Evolutionary conservation across 2,888 invertebrate genomes (phyloP).

Genomic region (Drosophila paranaensis): DNA sequence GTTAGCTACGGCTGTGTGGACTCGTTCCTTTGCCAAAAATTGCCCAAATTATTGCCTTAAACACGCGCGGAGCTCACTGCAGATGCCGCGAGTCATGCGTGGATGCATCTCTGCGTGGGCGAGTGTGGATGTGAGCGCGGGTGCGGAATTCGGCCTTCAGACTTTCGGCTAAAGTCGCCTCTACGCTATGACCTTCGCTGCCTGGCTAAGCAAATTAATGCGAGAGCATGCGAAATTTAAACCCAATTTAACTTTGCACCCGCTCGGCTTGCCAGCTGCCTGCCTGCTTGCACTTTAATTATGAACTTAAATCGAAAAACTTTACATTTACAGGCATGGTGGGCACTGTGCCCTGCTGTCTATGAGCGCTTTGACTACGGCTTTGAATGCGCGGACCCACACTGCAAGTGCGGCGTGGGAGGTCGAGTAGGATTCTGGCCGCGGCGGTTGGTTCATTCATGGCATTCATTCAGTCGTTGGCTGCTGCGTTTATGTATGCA

Average conservation of each 20-base stretch:
- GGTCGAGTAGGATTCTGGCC: neutral
- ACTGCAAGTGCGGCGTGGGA: neutral
- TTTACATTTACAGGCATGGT: constrained; percentile 54
- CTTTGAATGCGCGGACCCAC: constrained; percentile 12
- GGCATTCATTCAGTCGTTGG: constrained; percentile 40
- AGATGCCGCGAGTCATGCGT: constrained; percentile 1
- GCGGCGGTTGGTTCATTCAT: constrained; percentile 38
- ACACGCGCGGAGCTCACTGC: constrained; percentile 51
- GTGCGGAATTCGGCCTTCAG: constrained; percentile 19
- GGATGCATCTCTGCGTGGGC: neutral
- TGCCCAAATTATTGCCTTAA: constrained; percentile 70
- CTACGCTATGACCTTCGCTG: constrained; percentile 61
- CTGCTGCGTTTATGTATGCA: constrained; percentile 64
- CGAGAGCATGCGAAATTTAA: constrained; percentile 63
- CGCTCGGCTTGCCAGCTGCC: constrained; percentile 9
- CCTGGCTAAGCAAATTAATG: constrained; percentile 60
- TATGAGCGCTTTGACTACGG: constrained; percentile 16
- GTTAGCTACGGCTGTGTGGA: constrained; percentile 41
- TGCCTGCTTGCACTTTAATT: constrained; percentile 66
- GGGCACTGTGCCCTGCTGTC: neutral
- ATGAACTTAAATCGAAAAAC: constrained; percentile 80
- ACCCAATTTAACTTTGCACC: constrained; percentile 74
- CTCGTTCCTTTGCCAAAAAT: constrained; percentile 47
- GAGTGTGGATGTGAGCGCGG: neutral
- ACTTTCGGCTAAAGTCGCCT: constrained; percentile 23